Evolutionary conservation across 2,888 invertebrate species (phyloP).

Genomic region (Sericinus montela): DNA sequence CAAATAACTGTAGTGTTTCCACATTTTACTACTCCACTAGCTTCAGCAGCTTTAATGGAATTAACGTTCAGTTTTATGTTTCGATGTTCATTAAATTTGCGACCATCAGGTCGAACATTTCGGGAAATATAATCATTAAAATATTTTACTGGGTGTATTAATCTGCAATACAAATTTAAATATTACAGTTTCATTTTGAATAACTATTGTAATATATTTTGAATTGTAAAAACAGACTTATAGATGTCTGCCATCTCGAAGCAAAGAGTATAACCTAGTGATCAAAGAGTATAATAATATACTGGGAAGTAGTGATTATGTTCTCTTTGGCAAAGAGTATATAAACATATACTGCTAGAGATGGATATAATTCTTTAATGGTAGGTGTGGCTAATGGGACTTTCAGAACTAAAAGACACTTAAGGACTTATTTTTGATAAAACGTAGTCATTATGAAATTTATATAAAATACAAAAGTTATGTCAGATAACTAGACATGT

Average conservation of each 20-base stretch:
- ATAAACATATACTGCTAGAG: too few species aligned
- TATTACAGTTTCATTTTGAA: neutral
- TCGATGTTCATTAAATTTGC: slow-evolving; percentile 85
- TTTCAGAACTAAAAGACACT: too few species aligned
- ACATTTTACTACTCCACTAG: slow-evolving; percentile 87
- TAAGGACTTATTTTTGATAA: too few species aligned
- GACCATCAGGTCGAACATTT: slow-evolving; percentile 87
- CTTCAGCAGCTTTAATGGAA: slow-evolving; percentile 80
- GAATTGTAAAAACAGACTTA: slow-evolving; percentile 7
- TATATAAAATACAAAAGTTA: too few species aligned
- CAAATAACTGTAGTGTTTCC: slow-evolving; percentile 92
- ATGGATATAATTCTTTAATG: too few species aligned
- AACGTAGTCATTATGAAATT: too few species aligned
- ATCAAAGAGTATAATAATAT: too few species aligned
- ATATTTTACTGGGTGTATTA: slow-evolving; percentile 87
- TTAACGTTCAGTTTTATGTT: slow-evolving; percentile 69
- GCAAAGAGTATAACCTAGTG: too few species aligned
- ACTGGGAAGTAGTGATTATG: too few species aligned
- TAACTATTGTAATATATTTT: neutral
- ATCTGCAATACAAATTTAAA: slow-evolving; percentile 62
- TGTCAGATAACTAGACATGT: too few species aligned
- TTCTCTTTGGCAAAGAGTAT: too few species aligned
- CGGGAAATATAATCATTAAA: slow-evolving; percentile 85
- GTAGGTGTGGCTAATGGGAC: too few species aligned
- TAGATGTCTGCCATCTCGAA: slow-evolving; percentile 19